Conservation (phyloP, 2,797 vertebrate species). For the Microctenopoma stevenorrisi region DNA sequence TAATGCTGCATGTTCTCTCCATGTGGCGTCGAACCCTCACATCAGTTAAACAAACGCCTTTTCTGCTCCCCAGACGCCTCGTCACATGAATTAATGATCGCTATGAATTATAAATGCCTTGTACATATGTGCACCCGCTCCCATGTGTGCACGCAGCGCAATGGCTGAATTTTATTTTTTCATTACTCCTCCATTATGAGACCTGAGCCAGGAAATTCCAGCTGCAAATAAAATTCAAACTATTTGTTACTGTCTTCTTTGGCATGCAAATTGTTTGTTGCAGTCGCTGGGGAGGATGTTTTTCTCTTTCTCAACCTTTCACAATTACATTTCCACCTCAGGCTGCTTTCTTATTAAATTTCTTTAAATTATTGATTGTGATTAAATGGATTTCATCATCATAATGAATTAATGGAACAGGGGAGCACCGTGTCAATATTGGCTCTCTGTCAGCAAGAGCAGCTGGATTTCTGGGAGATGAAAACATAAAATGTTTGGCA, state of each 20-base stretch:
- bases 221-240: slow-evolving; percentile 52
- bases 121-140: slow-evolving; percentile 48
- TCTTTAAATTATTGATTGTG: slow-evolving; percentile 72
- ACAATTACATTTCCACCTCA: slow-evolving; percentile 76
- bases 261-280: slow-evolving; percentile 65
- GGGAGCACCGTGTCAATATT: slow-evolving; percentile 47
- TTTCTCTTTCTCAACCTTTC: slow-evolving; percentile 45
- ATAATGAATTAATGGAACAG: slow-evolving; percentile 54
- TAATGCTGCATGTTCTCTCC: slow-evolving; percentile 23
- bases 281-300: slow-evolving; percentile 37
- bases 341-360: slow-evolving; percentile 73
- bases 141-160: slow-evolving; percentile 34
- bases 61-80: slow-evolving; percentile 43
- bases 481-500: slow-evolving; percentile 21
- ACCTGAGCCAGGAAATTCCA: slow-evolving; percentile 53
- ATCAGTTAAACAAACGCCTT: slow-evolving; percentile 50
- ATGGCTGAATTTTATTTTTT: slow-evolving; percentile 38
- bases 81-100: slow-evolving; percentile 62
- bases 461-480: slow-evolving; percentile 15
- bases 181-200: slow-evolving; percentile 63
- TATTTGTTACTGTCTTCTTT: slow-evolving; percentile 74
- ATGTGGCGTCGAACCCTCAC: slow-evolving; percentile 29
- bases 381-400: slow-evolving; percentile 70
- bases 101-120: slow-evolving; percentile 72
- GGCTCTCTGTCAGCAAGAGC: slow-evolving; percentile 33